Evolutionary conservation across 1,140 invertebrate species (phyloP), one percentile per base, ranked within the genome.

Genomic region (Drosophila fuyamai): DNA sequence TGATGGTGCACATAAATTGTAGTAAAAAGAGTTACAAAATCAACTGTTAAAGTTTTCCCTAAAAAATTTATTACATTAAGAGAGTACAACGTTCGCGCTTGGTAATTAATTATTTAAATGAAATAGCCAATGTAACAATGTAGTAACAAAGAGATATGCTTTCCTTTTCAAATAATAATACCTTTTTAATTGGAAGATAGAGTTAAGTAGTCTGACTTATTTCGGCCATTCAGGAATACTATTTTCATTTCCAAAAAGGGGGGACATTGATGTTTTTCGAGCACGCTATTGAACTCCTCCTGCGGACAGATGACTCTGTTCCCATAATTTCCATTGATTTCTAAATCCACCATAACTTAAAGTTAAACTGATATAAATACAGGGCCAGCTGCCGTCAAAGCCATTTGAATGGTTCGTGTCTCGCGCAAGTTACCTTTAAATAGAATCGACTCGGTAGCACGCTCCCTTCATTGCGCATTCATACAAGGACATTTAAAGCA

Each of bases 401-500:
- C 16, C 43, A 18, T 57, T 57, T n/a, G 29, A 41, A 48, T 13
- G 14, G 51, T 63, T 75, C 70, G 72, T 56, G 72, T 54, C 60
- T 51, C 53, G 27, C 44, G 59, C 51, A 35, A 32, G 50, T 75
- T 75, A 59, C 71, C 58, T 70, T 85, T 85, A 75, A 85, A 85
- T 76, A 57, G 67, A 63, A 68, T 41, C 63, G 59, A 18, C 56
- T 50, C 29, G 16, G 47, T 70, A 38, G 56, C 63, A 65, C 56
- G 44, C 47, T 75, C 32, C 29, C 46, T 66, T 83, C 56, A 80
- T 82, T 76, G 65, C 50, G 75, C 79, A 84, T 81, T 88, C 84
- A 71, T 89, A 89, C 79, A 88, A 89, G 81, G 83, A 89, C 83
- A 88, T 89, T 88, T 88, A 83, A 88, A 88, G 83, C 83, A 88